Evolutionary conservation across 2,888 invertebrate species (phyloP).

Genomic region (Chrysolina haemoptera): DNA sequence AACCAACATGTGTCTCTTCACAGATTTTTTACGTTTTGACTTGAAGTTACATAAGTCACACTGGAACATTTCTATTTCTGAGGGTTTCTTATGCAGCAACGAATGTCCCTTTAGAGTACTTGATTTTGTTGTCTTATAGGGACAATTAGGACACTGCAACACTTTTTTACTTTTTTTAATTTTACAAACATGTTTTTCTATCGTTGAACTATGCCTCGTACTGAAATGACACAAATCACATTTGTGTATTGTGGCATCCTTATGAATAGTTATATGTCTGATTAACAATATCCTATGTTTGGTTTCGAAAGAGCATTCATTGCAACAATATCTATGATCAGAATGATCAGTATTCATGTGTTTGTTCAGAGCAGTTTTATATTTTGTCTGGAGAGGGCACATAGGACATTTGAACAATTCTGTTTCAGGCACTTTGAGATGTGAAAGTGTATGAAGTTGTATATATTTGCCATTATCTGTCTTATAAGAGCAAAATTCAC

Average conservation of each 20-base stretch:
- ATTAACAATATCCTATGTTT: conserved; percentile 21
- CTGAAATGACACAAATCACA: conserved; percentile 15
- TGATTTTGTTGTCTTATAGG: background rate
- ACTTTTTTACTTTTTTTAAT: background rate
- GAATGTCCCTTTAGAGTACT: background rate
- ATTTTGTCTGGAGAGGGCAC: conserved; percentile 18
- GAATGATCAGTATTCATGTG: conserved; percentile 25
- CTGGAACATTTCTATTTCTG: background rate
- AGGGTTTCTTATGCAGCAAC: background rate
- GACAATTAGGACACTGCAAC: background rate
- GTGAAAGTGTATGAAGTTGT: conserved; percentile 5
- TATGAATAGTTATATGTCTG: conserved; percentile 12
- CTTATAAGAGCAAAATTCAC: conserved; percentile 4
- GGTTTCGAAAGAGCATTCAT: conserved; percentile 19
- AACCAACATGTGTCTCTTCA: background rate
- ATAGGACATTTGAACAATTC: conserved; percentile 8
- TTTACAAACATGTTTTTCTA: conserved; percentile 21
- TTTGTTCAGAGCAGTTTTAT: background rate
- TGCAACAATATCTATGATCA: conserved; percentile 14
- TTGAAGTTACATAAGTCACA: background rate
- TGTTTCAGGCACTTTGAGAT: background rate
- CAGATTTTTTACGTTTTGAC: background rate
- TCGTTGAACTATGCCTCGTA: background rate
- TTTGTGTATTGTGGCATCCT: background rate
- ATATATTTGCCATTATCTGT: background rate